phyloP scores from a whole-genome alignment of 2,888 invertebrate genomes.

The Drosophila parthenogenetica region DNA sequence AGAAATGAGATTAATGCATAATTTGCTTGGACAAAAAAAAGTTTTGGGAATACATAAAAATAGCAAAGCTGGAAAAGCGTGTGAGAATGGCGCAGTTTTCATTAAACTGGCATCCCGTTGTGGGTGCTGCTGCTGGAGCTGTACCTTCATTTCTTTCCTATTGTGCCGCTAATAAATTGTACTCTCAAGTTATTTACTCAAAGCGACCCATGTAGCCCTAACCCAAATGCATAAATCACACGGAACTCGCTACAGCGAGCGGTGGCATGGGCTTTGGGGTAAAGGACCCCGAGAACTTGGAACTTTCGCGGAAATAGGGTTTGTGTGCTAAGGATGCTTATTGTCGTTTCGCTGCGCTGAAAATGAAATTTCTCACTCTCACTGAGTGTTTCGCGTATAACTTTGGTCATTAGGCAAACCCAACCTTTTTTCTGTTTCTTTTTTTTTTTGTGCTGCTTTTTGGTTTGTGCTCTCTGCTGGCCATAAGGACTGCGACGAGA shows the following conservation, averaged over 20 bases:
- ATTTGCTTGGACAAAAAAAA: not conserved
- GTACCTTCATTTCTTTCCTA: constrained; percentile 39
- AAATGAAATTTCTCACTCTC: constrained; percentile 38
- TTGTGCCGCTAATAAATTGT: constrained; percentile 68
- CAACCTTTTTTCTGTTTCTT: constrained; percentile 3
- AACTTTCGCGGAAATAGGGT: constrained; percentile 45
- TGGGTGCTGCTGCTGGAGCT: not conserved
- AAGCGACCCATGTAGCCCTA: constrained; percentile 53
- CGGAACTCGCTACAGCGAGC: constrained; percentile 24
- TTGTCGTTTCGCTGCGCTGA: constrained; percentile 44
- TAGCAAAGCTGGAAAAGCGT: constrained; percentile 6
- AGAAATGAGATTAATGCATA: constrained; percentile 36
- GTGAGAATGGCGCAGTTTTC: constrained; percentile 36
- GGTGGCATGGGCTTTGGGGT: not conserved
- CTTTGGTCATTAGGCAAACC: constrained; percentile 64
- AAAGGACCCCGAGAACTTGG: constrained; percentile 9
- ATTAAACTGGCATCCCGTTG: constrained; percentile 29
- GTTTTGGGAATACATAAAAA: not conserved
- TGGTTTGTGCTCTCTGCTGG: not conserved
- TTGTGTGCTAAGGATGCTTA: constrained; percentile 24
- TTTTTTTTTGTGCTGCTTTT: constrained; percentile 16
- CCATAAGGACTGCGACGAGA: constrained; percentile 24
- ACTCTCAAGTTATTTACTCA: constrained; percentile 60
- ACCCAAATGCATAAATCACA: constrained; percentile 75
- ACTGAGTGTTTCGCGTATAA: constrained; percentile 22